phyloP scores from a whole-genome alignment of 2,113 vertebrate species.

The Megalops atlanticus region DNA sequence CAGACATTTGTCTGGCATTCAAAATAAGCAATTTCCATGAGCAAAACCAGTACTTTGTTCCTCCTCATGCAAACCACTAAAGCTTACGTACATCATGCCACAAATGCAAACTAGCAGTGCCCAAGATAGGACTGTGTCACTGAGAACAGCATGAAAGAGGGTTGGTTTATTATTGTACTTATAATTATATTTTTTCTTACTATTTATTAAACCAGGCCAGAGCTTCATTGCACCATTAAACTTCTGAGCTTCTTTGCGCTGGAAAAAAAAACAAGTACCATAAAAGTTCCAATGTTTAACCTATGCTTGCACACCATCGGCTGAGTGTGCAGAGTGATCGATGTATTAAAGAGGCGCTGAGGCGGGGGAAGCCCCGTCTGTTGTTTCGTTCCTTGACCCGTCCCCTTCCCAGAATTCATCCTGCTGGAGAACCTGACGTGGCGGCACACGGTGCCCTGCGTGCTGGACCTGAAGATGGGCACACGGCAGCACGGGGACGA shows the following conservation, averaged over 20 bases:
- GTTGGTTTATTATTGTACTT: not conserved
- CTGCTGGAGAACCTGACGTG: slow-evolving; percentile 96
- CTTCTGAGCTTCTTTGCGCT: not conserved
- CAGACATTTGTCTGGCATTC: too few species aligned
- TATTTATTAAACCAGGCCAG: too few species aligned
- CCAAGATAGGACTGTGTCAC: too few species aligned
- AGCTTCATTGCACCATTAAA: too few species aligned
- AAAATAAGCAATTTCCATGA: too few species aligned
- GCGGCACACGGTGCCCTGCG: slow-evolving; percentile 87
- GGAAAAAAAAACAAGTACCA: too few species aligned
- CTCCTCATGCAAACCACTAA: not conserved
- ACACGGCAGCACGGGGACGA: slow-evolving; percentile 97
- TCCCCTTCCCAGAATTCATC: slow-evolving; percentile 86
- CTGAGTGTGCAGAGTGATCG: too few species aligned
- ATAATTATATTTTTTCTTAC: too few species aligned
- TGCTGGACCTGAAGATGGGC: slow-evolving; percentile 97
- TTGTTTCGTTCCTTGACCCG: slow-evolving; percentile 46
- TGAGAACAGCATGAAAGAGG: not conserved
- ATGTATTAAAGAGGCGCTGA: not conserved
- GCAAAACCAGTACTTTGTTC: not conserved
- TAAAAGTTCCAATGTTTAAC: too few species aligned
- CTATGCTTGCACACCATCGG: too few species aligned
- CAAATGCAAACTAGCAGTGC: too few species aligned
- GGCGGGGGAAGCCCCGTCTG: not conserved
- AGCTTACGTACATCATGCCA: too few species aligned